Evolutionary conservation across 2,797 vertebrate species (phyloP).

Genomic region (Falco naumanni): DNA sequence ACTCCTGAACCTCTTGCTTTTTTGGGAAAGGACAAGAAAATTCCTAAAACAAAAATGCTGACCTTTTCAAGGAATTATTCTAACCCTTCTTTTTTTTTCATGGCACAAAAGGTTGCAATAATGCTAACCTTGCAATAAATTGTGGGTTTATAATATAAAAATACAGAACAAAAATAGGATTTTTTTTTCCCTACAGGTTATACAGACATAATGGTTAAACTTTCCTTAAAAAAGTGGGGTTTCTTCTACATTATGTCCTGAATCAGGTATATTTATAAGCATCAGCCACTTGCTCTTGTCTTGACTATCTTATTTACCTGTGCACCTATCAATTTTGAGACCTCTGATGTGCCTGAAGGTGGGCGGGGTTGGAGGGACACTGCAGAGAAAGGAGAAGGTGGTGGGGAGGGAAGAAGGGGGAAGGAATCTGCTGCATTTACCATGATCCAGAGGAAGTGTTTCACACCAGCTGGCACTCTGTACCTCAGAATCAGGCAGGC

Average conservation of each 20-base stretch:
- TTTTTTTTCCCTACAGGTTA: no score
- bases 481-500: background rate
- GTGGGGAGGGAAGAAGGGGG: background rate
- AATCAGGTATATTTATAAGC: background rate
- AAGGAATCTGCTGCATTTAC: background rate
- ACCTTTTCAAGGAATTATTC: background rate
- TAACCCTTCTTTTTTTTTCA: background rate
- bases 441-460: background rate
- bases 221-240: background rate
- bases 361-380: background rate
- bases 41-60: background rate
- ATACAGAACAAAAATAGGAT: background rate
- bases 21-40: background rate
- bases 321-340: background rate
- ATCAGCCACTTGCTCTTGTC: background rate
- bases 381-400: background rate
- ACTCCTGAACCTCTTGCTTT: background rate
- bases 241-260: background rate
- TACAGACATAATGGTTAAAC: background rate
- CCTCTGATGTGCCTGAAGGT: background rate
- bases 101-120: background rate
- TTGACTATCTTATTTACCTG: constrained; percentile 15
- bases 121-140: background rate
- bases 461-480: background rate
- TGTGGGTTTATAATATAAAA: background rate